These are phyloP conservation scores for Myotis vivesi DNA, from an alignment of 2,797 vertebrate genomes.

Conservation along the genomic window DNA sequence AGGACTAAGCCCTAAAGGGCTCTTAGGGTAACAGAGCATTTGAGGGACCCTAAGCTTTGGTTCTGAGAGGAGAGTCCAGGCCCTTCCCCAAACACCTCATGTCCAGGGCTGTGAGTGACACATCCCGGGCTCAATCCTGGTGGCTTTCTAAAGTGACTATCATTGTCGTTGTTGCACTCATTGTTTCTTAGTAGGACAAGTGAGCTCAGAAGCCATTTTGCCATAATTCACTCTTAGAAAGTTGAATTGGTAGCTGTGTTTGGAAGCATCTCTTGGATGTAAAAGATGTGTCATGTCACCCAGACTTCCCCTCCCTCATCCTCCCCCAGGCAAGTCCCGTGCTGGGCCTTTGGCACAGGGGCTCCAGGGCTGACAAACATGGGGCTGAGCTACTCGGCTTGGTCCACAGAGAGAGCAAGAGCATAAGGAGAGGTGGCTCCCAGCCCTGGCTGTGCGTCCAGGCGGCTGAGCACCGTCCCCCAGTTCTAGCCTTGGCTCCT, in stretches of 20 bases:
- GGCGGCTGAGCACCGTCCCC: not conserved
- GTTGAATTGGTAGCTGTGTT: not conserved
- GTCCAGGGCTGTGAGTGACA: not conserved
- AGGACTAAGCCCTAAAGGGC: not conserved
- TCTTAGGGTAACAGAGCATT: not conserved
- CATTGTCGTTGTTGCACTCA: not conserved
- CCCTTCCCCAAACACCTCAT: not conserved
- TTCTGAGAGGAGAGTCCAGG: not conserved
- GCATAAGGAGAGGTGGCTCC: fast-evolving
- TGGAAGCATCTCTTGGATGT: not conserved
- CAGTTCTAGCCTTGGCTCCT: not conserved
- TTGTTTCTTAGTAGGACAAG: not conserved
- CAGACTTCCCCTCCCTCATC: not conserved
- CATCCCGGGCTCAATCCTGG: not conserved
- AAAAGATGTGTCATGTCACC: too few species aligned
- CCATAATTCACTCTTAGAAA: not conserved
- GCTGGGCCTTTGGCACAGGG: not conserved
- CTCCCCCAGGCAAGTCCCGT: not conserved
- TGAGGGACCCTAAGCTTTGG: not conserved
- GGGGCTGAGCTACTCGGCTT: not conserved
- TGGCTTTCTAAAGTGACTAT: not conserved
- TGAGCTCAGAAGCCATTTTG: not conserved
- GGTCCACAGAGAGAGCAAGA: not conserved
- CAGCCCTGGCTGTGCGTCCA: not conserved
- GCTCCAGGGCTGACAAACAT: fast-evolving